A percentile compares a stretch with the other conserved stretches of the same genome.
Evolutionary conservation across 2,888 invertebrate species (phyloP).

Genomic region (Tolmerus cingulatus): DNA sequence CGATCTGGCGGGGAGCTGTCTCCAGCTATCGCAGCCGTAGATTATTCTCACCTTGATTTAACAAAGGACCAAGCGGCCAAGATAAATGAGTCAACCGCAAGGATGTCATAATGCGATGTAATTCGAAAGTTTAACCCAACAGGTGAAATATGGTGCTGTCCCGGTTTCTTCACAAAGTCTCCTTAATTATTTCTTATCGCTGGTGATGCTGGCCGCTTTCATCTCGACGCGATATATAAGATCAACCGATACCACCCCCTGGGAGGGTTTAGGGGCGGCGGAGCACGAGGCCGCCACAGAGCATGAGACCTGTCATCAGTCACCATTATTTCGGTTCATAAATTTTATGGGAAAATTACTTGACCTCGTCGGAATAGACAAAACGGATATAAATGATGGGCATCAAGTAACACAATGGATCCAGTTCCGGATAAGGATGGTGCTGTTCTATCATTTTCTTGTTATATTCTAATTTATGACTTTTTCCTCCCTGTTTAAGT

Average conservation of each 20-base stretch:
- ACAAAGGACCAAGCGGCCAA: slow-evolving; percentile 39
- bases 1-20: neutral
- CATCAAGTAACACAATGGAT: slow-evolving; percentile 44
- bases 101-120: slow-evolving; percentile 43
- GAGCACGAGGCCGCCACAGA: neutral
- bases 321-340: slow-evolving; percentile 51
- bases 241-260: slow-evolving; percentile 2
- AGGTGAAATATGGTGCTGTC: slow-evolving; percentile 44
- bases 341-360: slow-evolving; percentile 49
- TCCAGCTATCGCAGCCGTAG: slow-evolving; percentile 28
- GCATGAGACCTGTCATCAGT: slow-evolving; percentile 49
- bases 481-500: slow-evolving; percentile 34
- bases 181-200: slow-evolving; percentile 39
- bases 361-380: slow-evolving; percentile 46
- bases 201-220: neutral
- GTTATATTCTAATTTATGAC: slow-evolving; percentile 48
- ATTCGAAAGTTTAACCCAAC: slow-evolving; percentile 44
- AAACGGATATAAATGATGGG: slow-evolving; percentile 48
- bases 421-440: slow-evolving; percentile 41
- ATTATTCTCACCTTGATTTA: slow-evolving; percentile 47
- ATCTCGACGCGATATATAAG: slow-evolving; percentile 1
- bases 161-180: slow-evolving; percentile 20
- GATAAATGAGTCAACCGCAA: slow-evolving; percentile 48
- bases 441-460: slow-evolving; percentile 45
- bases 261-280: neutral